These are phyloP conservation scores for Scaptomyza polygonia DNA, from an alignment of 2,888 invertebrate genomes.

Conservation along the genomic window DNA sequence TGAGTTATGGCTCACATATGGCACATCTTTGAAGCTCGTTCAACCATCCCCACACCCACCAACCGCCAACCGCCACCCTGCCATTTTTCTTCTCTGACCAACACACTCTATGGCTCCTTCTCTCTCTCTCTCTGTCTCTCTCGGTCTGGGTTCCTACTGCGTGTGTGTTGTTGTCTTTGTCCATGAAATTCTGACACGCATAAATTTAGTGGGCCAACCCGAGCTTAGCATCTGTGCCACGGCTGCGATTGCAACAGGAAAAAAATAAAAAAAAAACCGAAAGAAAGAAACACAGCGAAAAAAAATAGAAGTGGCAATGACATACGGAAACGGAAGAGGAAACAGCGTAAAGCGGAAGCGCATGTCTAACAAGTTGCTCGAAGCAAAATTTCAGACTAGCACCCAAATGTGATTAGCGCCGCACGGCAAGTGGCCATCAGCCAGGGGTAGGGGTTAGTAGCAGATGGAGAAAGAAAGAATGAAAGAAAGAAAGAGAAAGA, in stretches of 20 bases:
- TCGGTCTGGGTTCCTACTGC: conserved; percentile 28
- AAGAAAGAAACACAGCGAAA: conserved; percentile 30
- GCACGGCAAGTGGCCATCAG: conserved; percentile 62
- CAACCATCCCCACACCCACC: not conserved
- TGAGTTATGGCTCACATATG: conserved; percentile 74
- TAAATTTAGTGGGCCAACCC: conserved; percentile 51
- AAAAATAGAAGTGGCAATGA: conserved; percentile 25
- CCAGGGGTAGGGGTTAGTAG: not conserved
- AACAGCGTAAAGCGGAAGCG: conserved; percentile 69
- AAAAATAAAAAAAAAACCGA: too few species aligned
- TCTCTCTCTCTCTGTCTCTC: conserved; percentile 6
- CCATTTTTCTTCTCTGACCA: not conserved
- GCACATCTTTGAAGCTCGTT: conserved; percentile 20
- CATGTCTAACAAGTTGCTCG: conserved; percentile 77
- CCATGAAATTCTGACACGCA: conserved; percentile 77
- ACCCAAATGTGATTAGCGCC: conserved; percentile 60
- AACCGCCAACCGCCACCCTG: too few species aligned
- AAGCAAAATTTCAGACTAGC: conserved; percentile 47
- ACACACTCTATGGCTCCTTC: not conserved
- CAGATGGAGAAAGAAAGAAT: not conserved
- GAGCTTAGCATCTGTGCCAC: conserved; percentile 15
- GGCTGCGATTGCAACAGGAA: not conserved
- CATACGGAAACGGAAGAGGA: conserved; percentile 64
- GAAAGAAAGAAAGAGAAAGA: not conserved
- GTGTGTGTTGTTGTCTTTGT: conserved; percentile 62